Conservation (phyloP, 1,140 invertebrate genomes). For the Drosophila subobscura region DNA sequence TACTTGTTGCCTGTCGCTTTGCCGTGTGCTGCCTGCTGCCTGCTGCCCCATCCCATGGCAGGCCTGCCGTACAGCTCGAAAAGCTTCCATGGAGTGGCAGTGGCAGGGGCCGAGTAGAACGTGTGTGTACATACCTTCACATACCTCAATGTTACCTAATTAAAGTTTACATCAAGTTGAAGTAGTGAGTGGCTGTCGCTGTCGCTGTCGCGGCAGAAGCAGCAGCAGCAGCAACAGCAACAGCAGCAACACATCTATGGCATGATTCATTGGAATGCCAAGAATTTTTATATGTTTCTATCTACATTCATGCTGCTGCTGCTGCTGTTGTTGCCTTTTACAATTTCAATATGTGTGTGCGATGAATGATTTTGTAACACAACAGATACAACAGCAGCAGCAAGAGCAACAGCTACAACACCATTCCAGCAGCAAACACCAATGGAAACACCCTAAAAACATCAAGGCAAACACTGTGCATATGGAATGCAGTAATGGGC, state of each 20-base stretch:
- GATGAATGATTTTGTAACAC: slow-evolving; percentile 81
- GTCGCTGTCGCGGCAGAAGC: slow-evolving; percentile 53
- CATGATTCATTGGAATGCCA: slow-evolving; percentile 81
- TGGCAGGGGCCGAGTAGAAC: neutral
- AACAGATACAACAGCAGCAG: slow-evolving; percentile 33
- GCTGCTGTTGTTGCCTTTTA: slow-evolving; percentile 60
- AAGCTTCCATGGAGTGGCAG: slow-evolving; percentile 25
- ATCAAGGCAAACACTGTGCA: slow-evolving; percentile 79
- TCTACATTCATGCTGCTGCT: slow-evolving; percentile 56
- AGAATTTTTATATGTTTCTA: slow-evolving; percentile 82
- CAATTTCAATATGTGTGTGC: slow-evolving; percentile 72
- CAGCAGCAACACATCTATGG: slow-evolving; percentile 40
- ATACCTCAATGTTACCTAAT: slow-evolving; percentile 81
- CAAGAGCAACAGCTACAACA: slow-evolving; percentile 25
- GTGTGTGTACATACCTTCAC: slow-evolving; percentile 68
- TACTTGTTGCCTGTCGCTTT: slow-evolving; percentile 56
- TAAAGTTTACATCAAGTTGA: slow-evolving; percentile 69
- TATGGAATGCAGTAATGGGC: slow-evolving; percentile 79
- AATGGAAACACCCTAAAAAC: slow-evolving; percentile 77
- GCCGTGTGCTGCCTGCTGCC: slow-evolving; percentile 13
- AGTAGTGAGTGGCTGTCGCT: slow-evolving; percentile 52
- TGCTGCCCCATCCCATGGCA: slow-evolving; percentile 13
- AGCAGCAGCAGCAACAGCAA: slow-evolving; percentile 48
- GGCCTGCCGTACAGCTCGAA: slow-evolving; percentile 62
- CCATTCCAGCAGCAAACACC: slow-evolving; percentile 38